Percentiles rank a stretch among this genome's conserved stretches.
phyloP scores from a whole-genome alignment of 2,797 vertebrate species.

The Chlorospingus flavigularis region DNA sequence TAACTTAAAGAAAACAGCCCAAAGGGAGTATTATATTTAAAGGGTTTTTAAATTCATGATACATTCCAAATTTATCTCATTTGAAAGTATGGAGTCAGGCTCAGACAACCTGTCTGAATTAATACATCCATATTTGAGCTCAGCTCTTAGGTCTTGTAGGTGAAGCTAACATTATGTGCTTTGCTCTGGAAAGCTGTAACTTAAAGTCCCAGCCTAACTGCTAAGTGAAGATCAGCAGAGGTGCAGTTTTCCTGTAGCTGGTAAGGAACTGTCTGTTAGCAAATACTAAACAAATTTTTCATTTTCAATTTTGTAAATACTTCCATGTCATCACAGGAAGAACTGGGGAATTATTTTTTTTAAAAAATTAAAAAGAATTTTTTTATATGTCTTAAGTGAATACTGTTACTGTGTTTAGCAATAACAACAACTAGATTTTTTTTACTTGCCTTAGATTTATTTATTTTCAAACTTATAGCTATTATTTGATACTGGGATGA shows the following conservation, averaged over 20 bases:
- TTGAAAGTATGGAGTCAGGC: not conserved
- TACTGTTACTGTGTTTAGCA: not conserved
- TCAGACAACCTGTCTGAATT: not conserved
- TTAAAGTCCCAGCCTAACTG: not conserved
- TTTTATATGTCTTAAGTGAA: not conserved
- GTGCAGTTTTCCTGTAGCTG: not conserved
- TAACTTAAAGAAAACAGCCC: not conserved
- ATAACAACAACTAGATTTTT: not conserved
- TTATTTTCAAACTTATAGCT: not conserved
- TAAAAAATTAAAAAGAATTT: fast-evolving
- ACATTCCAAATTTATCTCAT: not conserved
- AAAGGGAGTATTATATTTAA: not conserved
- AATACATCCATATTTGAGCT: not conserved
- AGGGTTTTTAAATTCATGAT: not conserved
- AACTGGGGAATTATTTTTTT: not conserved
- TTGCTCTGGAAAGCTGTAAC: not conserved
- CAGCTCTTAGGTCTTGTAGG: not conserved
- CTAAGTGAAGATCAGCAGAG: not conserved
- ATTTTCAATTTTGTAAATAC: not conserved
- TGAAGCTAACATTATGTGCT: not conserved
- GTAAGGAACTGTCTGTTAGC: not conserved
- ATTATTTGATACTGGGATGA: not conserved
- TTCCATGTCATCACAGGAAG: not conserved
- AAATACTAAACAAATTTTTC: not conserved
- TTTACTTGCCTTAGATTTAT: not conserved